A percentile compares a stretch with the other conserved stretches of the same genome.
These are phyloP conservation scores for Tachycineta bicolor DNA, from an alignment of 2,113 vertebrate species.

Conservation along the genomic window DNA sequence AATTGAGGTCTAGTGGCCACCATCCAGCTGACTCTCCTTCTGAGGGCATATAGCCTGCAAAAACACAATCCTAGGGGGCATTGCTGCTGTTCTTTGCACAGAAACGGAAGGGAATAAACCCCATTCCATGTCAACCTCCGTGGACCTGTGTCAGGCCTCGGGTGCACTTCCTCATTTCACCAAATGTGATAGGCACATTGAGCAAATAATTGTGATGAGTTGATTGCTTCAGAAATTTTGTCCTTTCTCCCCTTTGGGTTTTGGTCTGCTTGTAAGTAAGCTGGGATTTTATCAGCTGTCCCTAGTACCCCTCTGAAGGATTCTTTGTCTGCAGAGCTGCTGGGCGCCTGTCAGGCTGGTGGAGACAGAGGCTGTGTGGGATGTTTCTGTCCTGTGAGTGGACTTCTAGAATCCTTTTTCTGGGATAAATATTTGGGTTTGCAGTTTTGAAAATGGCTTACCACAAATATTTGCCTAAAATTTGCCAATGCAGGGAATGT, in stretches of 20 bases:
- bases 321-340: conserved; percentile 5
- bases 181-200: neutral
- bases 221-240: neutral
- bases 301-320: neutral
- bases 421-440: conserved; percentile 58
- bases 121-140: neutral
- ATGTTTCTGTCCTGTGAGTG: conserved; percentile 4
- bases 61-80: neutral
- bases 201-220: neutral
- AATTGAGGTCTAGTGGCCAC: neutral
- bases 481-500: conserved; percentile 39
- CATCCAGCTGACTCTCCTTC: neutral
- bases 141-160: neutral
- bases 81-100: neutral
- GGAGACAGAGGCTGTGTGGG: neutral
- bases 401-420: conserved; percentile 8
- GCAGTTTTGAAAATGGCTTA: conserved; percentile 40
- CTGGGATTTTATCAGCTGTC: neutral
- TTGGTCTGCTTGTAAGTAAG: neutral
- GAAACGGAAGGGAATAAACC: neutral
- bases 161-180: accelerated
- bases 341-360: neutral
- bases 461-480: conserved; percentile 66
- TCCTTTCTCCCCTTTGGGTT: neutral
- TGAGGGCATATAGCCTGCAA: neutral